phyloP scores from a whole-genome alignment of 1,140 invertebrate genomes.

The Drosophila athabasca region DNA sequence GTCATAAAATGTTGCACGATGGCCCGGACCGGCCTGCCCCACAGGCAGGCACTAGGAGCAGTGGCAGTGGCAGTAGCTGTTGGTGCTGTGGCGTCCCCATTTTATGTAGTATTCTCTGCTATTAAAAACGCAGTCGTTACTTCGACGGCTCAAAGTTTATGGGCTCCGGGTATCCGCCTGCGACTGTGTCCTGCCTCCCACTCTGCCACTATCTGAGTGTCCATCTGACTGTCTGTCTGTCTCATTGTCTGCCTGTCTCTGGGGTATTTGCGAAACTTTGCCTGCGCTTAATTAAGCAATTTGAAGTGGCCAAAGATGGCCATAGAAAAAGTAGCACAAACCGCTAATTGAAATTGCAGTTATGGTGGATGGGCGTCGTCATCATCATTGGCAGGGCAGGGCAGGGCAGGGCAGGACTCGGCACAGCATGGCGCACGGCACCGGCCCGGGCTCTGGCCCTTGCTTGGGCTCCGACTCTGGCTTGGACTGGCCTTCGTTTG shows the following conservation, averaged over 20 bases:
- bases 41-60: too few relatives aligned
- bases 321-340: slow-evolving; percentile 69
- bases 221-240: not conserved
- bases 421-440: too few relatives aligned
- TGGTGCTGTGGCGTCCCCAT: not conserved
- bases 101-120: slow-evolving; percentile 53
- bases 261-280: slow-evolving; percentile 72
- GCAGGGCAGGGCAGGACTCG: too few relatives aligned
- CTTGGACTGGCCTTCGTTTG: too few relatives aligned
- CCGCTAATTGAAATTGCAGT: slow-evolving; percentile 81
- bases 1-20: slow-evolving; percentile 68
- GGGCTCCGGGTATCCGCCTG: slow-evolving; percentile 8
- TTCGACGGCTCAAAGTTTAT: slow-evolving; percentile 75
- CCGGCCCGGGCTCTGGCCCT: too few relatives aligned
- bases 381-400: slow-evolving; percentile 33
- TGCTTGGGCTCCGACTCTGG: too few relatives aligned
- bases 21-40: not conserved
- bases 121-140: slow-evolving; percentile 76
- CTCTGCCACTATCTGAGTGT: slow-evolving; percentile 6
- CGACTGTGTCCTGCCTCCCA: slow-evolving; percentile 9
- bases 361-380: slow-evolving; percentile 47
- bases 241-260: not conserved
- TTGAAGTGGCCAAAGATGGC: slow-evolving; percentile 59
- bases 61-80: slow-evolving; percentile 9
- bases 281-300: slow-evolving; percentile 78